A percentile compares a stretch with the other conserved stretches of the same genome.
Evolutionary conservation across 2,888 invertebrate species (phyloP).

Genomic region (Meliscaeva auricollis): DNA sequence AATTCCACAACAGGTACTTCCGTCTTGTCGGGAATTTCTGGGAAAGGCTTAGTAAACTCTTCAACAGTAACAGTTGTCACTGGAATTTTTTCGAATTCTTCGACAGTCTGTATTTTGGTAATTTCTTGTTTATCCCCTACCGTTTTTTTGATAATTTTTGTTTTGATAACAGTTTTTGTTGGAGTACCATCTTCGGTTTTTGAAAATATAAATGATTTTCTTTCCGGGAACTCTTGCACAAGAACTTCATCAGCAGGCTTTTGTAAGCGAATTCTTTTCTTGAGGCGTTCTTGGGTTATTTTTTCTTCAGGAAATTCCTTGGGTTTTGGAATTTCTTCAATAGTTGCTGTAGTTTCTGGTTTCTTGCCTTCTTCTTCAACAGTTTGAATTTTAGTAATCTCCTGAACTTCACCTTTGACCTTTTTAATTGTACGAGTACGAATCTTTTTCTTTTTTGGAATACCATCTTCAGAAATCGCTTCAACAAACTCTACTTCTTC

Average conservation of each 20-base stretch:
- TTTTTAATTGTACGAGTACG: constrained; percentile 81
- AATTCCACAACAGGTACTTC: constrained; percentile 79
- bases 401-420: constrained; percentile 81
- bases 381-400: constrained; percentile 83
- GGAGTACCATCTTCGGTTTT: constrained; percentile 83
- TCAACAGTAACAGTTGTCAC: constrained; percentile 81
- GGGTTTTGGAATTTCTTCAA: constrained; percentile 78
- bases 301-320: constrained; percentile 62
- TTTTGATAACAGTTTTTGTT: constrained; percentile 83
- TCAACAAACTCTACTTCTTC: constrained; percentile 77
- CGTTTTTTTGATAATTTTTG: constrained; percentile 84
- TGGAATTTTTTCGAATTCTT: constrained; percentile 84
- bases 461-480: constrained; percentile 75
- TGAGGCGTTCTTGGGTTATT: constrained; percentile 77
- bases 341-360: constrained; percentile 80
- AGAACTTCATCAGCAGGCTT: constrained; percentile 80
- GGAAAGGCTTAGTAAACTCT: constrained; percentile 80
- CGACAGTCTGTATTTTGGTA: constrained; percentile 82
- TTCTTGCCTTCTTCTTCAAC: constrained; percentile 82
- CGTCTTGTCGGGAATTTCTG: constrained; percentile 79
- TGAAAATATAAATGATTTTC: constrained; percentile 81
- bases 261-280: constrained; percentile 79
- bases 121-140: constrained; percentile 83
- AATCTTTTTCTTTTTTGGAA: constrained; percentile 79
- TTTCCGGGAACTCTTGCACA: constrained; percentile 82